Evolutionary conservation across 2,113 vertebrate genomes (phyloP).

Genomic region (Onychostruthus taczanowskii): DNA sequence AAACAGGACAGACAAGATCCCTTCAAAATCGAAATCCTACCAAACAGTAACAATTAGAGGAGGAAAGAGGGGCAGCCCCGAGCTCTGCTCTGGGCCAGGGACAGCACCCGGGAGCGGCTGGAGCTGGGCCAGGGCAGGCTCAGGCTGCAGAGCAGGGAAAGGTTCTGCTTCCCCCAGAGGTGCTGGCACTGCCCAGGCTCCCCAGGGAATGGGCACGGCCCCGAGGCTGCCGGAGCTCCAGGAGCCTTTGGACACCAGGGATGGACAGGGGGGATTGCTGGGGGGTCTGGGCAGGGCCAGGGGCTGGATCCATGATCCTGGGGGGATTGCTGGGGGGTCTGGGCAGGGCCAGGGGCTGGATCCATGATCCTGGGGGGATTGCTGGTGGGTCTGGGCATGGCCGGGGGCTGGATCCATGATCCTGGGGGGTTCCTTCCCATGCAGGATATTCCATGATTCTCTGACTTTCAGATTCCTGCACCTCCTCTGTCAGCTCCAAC

Average conservation of each 20-base stretch:
- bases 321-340: not conserved
- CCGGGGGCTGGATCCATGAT: too few relatives aligned
- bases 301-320: not conserved
- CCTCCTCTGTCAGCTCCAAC: not conserved
- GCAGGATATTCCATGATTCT: accelerated
- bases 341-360: not conserved
- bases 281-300: not conserved
- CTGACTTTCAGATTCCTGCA: not conserved
- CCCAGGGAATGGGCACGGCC: not conserved
- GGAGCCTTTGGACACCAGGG: not conserved
- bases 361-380: too few relatives aligned
- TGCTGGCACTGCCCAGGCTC: not conserved
- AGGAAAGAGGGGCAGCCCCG: not conserved
- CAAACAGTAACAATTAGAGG: not conserved
- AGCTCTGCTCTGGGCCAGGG: not conserved
- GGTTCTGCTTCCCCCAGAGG: not conserved
- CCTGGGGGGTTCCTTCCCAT: accelerated
- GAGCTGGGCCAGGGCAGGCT: not conserved
- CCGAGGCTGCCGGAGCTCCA: not conserved
- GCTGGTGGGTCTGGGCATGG: too few relatives aligned
- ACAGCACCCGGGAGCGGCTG: not conserved
- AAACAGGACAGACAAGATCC: not conserved
- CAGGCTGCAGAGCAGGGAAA: not conserved
- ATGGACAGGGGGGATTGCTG: not conserved
- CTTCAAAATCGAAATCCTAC: not conserved